Base-by-base conservation (phyloP, 2,888 invertebrate species). In the Cactoblastis cactorum region DNA sequence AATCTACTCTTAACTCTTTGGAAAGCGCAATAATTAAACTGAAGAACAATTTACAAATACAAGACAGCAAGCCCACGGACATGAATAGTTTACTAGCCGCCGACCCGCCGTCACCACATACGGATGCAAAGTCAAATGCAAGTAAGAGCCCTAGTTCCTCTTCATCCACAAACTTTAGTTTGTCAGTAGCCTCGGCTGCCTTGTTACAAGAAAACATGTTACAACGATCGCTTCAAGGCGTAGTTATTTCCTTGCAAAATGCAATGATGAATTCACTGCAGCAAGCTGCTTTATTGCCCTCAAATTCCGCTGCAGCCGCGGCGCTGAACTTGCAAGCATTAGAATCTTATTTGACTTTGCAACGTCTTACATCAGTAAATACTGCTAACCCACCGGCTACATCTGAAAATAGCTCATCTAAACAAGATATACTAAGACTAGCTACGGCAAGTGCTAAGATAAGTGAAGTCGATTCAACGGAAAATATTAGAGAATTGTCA, bases 261-360 rank as follows among this genome's bases (percentile, higher is more conserved):
- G 95, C 96, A 6, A 94, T 96, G 92, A 94, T 96, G 84, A 95
- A 93, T 67, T 95, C 96, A 8, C 83, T 96, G 59, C 96, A 96
- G 76, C 95, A 96, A 71, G 96, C 96, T 0, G 95, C 96, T 0
- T 85, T 96, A 18, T 78, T 96, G 64, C 96, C 96, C 5, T 94
- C 94, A 0, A 95, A 95, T 64, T 95, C 95, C 1, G 95, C 95
- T 3, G 96, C 95, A 6, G 96, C 96, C 33, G 95, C 95, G 33
- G 96, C 96, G 0, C 89, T 96, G 15, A 96, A 96, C 77, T 91
- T 96, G 32, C 96, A 96, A 84, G 96, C 96, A 22, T 84, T 96
- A 55, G 96, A 96, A 90, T 96, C 95, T 39, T 96, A 96, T 86
- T 90, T 96, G 76, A 94, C 96, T 45, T 85, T 96, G 56, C 96